These are phyloP conservation scores for Oncorhynchus clarkii DNA, from an alignment of 2,113 vertebrate genomes.

Conservation along the genomic window DNA sequence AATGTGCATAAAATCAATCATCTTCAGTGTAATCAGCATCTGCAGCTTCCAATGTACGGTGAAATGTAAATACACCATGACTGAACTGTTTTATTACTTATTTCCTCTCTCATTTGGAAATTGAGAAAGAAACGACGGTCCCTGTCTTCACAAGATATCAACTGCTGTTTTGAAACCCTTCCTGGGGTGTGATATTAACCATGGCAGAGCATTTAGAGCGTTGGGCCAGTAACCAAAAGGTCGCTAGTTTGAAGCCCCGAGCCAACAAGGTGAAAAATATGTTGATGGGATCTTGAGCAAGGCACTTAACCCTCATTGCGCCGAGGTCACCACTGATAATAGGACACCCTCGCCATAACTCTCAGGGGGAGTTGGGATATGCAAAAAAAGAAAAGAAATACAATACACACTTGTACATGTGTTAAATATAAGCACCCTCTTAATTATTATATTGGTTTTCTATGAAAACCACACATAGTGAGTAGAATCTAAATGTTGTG, in stretches of 20 bases:
- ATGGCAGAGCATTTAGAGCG: too few species aligned
- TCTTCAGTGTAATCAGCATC: conserved; percentile 18
- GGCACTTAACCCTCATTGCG: too few species aligned
- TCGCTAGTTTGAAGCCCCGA: too few species aligned
- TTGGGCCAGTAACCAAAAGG: too few species aligned
- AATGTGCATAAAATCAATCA: not conserved
- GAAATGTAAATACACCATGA: conserved; percentile 1
- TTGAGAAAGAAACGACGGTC: not conserved
- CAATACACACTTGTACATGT: too few species aligned
- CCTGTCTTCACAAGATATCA: not conserved
- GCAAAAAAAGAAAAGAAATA: too few species aligned
- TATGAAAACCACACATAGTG: not conserved
- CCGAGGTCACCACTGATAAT: too few species aligned
- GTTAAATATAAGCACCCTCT: too few species aligned
- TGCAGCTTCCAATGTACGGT: conserved; percentile 10
- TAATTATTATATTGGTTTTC: not conserved
- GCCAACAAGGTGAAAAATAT: too few species aligned
- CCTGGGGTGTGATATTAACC: not conserved
- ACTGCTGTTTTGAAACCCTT: not conserved
- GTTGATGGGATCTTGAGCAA: too few species aligned
- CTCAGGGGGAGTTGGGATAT: too few species aligned
- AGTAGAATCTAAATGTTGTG: not conserved
- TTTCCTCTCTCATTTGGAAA: not conserved
- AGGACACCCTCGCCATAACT: too few species aligned
- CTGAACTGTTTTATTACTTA: not conserved